Conservation (phyloP, 2,797 vertebrate species). For the Siniperca obscura region DNA sequence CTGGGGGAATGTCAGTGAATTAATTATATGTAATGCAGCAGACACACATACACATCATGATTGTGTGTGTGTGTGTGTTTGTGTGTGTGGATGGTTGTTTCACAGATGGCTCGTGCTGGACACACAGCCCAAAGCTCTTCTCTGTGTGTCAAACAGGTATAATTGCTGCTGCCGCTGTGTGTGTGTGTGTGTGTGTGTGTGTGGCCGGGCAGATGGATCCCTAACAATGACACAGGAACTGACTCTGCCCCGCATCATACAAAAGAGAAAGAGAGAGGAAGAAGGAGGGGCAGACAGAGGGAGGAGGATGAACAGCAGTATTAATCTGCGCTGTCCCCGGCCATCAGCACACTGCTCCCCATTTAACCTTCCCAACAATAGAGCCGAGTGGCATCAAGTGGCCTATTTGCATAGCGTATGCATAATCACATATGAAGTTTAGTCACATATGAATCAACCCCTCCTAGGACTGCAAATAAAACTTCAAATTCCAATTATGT, state of each 20-base stretch:
- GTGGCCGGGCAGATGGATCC: constrained; percentile 67
- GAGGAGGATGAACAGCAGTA: constrained; percentile 36
- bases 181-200: constrained; percentile 35
- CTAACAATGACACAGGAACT: constrained; percentile 80
- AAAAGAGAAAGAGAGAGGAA: constrained; percentile 58
- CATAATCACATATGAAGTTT: constrained; percentile 49
- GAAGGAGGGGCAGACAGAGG: constrained; percentile 32
- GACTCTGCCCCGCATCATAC: constrained; percentile 61
- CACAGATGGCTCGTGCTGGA: constrained; percentile 83
- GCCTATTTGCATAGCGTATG: constrained; percentile 59
- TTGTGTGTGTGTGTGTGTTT: constrained; percentile 24
- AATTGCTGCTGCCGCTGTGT: constrained; percentile 67
- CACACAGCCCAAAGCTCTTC: constrained; percentile 70
- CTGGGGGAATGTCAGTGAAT: constrained; percentile 61
- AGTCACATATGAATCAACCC: constrained; percentile 13
- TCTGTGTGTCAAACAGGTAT: constrained; percentile 84
- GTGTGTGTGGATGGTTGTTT: constrained; percentile 28
- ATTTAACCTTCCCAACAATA: constrained; percentile 62
- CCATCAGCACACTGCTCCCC: constrained; percentile 42
- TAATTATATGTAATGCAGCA: constrained; percentile 47
- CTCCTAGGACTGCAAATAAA: constrained; percentile 9
- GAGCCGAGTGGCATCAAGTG: constrained; percentile 53
- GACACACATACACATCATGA: constrained; percentile 18
- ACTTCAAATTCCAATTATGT: not conserved
- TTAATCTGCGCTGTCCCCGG: constrained; percentile 54